Evolutionary conservation across 1,140 invertebrate genomes (phyloP).

Genomic region (Cydia splendana): DNA sequence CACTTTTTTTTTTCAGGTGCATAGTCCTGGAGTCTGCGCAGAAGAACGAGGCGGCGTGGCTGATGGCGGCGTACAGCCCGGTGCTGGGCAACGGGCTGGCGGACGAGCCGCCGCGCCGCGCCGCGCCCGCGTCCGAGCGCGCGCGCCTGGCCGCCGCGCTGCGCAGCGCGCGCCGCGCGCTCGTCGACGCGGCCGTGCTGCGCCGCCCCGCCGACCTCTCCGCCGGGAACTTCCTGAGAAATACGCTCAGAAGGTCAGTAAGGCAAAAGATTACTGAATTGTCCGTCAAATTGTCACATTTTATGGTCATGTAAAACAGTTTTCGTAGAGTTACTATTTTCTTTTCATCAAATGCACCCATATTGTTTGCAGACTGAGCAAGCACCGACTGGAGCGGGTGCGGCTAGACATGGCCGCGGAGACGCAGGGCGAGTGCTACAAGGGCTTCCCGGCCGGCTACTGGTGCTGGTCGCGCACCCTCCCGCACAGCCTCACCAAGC

Average conservation of each 20-base stretch:
- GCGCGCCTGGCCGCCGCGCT: constrained; percentile 67
- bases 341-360: no score
- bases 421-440: constrained; percentile 88
- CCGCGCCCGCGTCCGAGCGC: constrained; percentile 67
- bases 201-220: constrained; percentile 89
- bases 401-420: constrained; percentile 87
- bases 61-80: constrained; percentile 95
- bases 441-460: constrained; percentile 88
- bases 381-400: constrained; percentile 92
- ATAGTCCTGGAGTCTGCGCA: constrained; percentile 95
- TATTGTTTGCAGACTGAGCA: constrained; percentile 84
- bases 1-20: constrained; percentile 82
- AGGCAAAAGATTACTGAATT: no score
- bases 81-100: constrained; percentile 91
- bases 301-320: no score
- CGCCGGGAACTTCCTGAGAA: constrained; percentile 89
- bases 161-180: constrained; percentile 86
- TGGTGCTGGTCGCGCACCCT: constrained; percentile 94
- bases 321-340: constrained; percentile 4
- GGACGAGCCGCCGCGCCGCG: constrained; percentile 82
- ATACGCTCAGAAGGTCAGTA: constrained; percentile 84
- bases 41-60: constrained; percentile 94
- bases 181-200: constrained; percentile 92
- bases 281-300: no score
- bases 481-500: constrained; percentile 89